phyloP scores from a whole-genome alignment of 2,888 invertebrate genomes.

The Brassicogethes aeneus region DNA sequence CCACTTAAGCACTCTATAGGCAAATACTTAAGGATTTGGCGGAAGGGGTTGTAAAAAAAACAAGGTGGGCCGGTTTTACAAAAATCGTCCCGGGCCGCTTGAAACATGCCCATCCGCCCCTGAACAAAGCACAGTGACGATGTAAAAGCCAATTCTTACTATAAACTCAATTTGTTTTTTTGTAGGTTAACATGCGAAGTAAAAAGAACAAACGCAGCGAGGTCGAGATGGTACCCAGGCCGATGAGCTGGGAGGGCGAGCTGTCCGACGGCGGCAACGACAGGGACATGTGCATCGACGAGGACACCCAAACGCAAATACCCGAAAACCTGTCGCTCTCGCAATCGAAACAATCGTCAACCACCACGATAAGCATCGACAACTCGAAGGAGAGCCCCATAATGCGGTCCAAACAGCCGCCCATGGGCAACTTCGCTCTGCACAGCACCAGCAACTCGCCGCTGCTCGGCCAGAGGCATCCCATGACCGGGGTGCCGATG shows the following conservation, averaged over 20 bases:
- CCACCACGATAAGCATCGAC: constrained; percentile 22
- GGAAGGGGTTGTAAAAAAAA: too few relatives aligned
- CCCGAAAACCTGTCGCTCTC: constrained; percentile 36
- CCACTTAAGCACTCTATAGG: too few relatives aligned
- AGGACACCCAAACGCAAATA: constrained; percentile 27
- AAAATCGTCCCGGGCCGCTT: too few relatives aligned
- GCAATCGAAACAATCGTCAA: constrained; percentile 26
- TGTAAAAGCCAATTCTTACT: too few relatives aligned
- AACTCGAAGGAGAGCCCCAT: constrained; percentile 43
- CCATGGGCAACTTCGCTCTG: constrained; percentile 51
- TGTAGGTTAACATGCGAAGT: constrained; percentile 32
- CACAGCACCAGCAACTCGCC: constrained; percentile 63
- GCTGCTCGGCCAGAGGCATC: constrained; percentile 50
- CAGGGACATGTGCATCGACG: constrained; percentile 37
- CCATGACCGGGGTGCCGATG: constrained; percentile 32
- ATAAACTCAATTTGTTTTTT: background rate
- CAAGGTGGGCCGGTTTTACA: too few relatives aligned
- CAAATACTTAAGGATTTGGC: too few relatives aligned
- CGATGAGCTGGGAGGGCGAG: constrained; percentile 94
- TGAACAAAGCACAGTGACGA: too few relatives aligned
- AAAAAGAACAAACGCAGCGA: constrained; percentile 34
- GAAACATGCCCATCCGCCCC: too few relatives aligned
- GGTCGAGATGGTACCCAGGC: constrained; percentile 45
- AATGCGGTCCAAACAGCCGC: constrained; percentile 42
- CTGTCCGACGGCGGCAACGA: constrained; percentile 69